These are phyloP conservation scores for Otis tarda DNA, from an alignment of 2,113 vertebrate genomes.

Conservation along the genomic window DNA sequence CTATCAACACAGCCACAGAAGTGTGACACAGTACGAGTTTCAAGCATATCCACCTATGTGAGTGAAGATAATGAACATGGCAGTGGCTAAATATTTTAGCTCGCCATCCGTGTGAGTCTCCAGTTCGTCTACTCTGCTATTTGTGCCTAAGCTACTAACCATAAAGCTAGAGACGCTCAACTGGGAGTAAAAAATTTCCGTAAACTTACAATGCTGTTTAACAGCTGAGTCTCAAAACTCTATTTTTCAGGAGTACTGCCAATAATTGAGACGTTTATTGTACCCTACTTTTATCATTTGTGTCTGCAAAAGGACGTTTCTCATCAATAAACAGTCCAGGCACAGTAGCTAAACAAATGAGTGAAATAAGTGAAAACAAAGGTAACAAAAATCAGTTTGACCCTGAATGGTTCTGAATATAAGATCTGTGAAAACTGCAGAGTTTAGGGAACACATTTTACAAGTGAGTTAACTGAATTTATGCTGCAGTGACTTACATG, in stretches of 20 bases:
- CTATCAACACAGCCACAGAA: conserved; percentile 1
- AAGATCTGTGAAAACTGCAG: neutral
- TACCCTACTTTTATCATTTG: neutral
- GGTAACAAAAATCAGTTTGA: neutral
- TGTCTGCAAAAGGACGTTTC: neutral
- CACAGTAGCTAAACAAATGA: neutral
- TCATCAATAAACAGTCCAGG: neutral
- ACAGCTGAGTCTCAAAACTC: neutral
- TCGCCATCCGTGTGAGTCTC: neutral
- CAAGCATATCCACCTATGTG: neutral
- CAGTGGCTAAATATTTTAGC: neutral
- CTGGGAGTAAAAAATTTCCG: neutral
- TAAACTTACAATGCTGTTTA: neutral
- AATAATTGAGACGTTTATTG: neutral
- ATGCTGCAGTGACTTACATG: neutral
- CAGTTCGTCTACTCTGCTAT: neutral
- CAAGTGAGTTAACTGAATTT: neutral
- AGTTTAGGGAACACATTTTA: neutral
- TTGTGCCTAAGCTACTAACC: neutral
- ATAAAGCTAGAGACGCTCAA: neutral
- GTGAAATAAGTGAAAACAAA: neutral
- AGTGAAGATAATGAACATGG: neutral
- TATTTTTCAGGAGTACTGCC: neutral
- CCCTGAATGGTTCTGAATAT: neutral
- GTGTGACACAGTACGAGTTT: neutral